A percentile compares a stretch with the other conserved stretches of the same genome.
Conservation (phyloP, 2,113 vertebrate genomes). For the Uropsilus gracilis region DNA sequence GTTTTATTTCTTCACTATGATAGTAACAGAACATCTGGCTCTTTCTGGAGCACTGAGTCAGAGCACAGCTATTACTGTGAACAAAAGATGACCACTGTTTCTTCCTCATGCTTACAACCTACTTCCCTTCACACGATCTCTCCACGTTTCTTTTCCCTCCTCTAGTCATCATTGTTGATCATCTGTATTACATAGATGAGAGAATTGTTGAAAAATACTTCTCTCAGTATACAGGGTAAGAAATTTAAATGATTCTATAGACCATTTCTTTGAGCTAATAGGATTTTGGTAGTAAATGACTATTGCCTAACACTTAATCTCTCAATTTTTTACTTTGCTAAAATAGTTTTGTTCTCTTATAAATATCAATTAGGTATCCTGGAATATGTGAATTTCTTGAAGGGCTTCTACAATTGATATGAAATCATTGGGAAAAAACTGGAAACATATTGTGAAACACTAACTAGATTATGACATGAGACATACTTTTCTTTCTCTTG, state of each 20-base stretch:
- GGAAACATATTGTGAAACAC: background rate
- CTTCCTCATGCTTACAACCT: background rate
- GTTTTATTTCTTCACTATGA: too few relatives aligned
- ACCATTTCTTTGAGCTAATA: background rate
- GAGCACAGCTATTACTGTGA: fast-evolving
- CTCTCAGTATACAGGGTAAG: background rate
- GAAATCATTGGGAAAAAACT: background rate
- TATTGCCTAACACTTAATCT: background rate
- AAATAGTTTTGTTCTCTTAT: background rate
- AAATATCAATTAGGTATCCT: background rate
- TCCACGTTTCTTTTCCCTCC: background rate
- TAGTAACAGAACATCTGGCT: background rate
- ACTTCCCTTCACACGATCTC: background rate
- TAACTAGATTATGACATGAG: background rate
- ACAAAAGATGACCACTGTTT: background rate
- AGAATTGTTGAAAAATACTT: background rate
- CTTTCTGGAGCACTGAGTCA: background rate
- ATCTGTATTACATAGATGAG: background rate
- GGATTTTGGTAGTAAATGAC: background rate
- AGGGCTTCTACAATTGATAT: background rate
- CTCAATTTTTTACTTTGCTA: background rate
- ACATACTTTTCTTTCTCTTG: constrained; percentile 2
- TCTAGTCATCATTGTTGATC: background rate
- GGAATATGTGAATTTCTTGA: background rate
- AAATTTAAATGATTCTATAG: background rate